Conservation (phyloP, 2,888 invertebrate species). For the Eurois occulta region DNA sequence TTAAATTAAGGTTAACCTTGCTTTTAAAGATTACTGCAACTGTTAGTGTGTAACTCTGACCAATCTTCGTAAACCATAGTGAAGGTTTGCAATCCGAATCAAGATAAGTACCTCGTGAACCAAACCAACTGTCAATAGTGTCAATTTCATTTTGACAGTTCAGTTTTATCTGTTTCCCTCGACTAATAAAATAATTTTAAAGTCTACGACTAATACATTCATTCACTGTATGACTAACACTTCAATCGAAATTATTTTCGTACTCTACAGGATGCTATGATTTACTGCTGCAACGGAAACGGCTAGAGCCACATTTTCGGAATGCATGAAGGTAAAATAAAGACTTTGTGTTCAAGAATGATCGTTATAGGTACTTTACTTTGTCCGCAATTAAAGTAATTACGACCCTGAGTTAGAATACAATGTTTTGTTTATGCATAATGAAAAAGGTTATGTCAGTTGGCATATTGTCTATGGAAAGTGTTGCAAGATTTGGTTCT, state of each 20-base stretch:
- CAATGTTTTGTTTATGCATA: constrained; percentile 10
- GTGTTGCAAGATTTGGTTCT: constrained; percentile 10
- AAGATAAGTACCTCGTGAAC: not conserved
- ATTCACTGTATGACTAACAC: constrained; percentile 45
- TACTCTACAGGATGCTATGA: constrained; percentile 64
- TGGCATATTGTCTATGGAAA: constrained; percentile 13
- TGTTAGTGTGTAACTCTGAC: constrained; percentile 11
- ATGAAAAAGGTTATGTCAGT: constrained; percentile 26
- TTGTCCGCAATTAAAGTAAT: constrained; percentile 54
- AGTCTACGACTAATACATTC: constrained; percentile 22
- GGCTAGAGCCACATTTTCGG: constrained; percentile 47
- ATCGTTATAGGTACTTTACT: constrained; percentile 32
- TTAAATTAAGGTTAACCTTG: constrained; percentile 39
- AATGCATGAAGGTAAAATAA: constrained; percentile 59
- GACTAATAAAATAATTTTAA: not conserved
- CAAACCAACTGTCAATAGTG: constrained; percentile 4
- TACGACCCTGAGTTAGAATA: constrained; percentile 49
- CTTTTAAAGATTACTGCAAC: constrained; percentile 33
- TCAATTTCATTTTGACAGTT: constrained; percentile 17
- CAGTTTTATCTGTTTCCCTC: not conserved
- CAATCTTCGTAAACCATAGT: not conserved
- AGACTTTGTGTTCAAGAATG: constrained; percentile 38
- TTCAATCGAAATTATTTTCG: constrained; percentile 59
- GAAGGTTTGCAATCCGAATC: constrained; percentile 23
- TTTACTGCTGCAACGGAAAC: constrained; percentile 59